Evolutionary conservation across 2,797 vertebrate species (phyloP).

Genomic region (Lagodon rhomboides): DNA sequence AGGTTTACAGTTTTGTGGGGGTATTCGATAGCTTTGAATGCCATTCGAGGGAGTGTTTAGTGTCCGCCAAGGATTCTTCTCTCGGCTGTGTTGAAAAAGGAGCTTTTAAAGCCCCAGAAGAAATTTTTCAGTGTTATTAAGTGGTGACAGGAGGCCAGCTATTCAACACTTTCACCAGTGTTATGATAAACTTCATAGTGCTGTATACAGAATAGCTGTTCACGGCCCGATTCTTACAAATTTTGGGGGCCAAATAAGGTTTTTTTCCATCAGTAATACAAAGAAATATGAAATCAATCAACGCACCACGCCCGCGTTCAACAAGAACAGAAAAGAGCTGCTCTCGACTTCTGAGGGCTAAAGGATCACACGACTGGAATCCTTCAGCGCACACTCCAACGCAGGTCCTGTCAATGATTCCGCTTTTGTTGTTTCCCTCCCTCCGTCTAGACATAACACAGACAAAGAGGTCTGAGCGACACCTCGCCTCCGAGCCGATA

Average conservation of each 20-base stretch:
- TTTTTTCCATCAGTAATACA: neutral
- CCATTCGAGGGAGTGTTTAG: neutral
- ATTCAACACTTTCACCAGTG: neutral
- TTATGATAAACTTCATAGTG: slow-evolving; percentile 27
- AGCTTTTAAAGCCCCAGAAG: neutral
- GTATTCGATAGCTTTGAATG: neutral
- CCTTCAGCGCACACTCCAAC: slow-evolving; percentile 24
- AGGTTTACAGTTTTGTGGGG: slow-evolving; percentile 12
- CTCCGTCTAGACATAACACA: slow-evolving; percentile 58
- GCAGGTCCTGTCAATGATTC: slow-evolving; percentile 28
- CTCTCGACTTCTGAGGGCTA: neutral
- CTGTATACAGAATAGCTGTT: neutral
- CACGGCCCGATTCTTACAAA: neutral
- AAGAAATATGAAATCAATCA: slow-evolving; percentile 12
- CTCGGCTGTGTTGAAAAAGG: too few species aligned
- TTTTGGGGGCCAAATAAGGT: neutral
- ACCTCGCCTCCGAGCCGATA: slow-evolving; percentile 22
- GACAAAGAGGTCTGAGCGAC: slow-evolving; percentile 32
- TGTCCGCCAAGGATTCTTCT: neutral
- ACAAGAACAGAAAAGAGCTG: slow-evolving; percentile 11
- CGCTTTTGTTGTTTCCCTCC: slow-evolving; percentile 38
- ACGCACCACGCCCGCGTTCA: neutral
- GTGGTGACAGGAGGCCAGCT: slow-evolving; percentile 20
- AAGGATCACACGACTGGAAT: slow-evolving; percentile 27
- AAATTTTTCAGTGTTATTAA: slow-evolving; percentile 12